These are phyloP conservation scores for Sogatella furcifera DNA, from an alignment of 1,140 invertebrate species.

Conservation along the genomic window DNA sequence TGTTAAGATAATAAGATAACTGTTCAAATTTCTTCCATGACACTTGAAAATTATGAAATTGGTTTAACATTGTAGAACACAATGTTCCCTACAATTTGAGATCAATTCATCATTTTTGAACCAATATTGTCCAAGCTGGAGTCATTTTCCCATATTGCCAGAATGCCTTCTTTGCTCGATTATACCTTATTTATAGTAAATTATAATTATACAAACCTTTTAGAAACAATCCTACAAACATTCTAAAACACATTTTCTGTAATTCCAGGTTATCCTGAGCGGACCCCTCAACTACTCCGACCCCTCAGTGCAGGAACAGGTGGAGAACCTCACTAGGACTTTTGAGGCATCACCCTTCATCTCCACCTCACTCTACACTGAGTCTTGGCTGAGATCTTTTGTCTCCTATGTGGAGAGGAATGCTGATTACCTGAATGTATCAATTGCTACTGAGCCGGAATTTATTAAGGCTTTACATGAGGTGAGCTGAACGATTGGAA, in stretches of 20 bases:
- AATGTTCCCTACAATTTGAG: too few species aligned
- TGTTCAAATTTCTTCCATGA: too few species aligned
- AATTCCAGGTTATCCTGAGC: conserved; percentile 66
- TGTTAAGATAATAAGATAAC: too few species aligned
- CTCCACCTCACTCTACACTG: conserved; percentile 65
- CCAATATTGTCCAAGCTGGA: too few species aligned
- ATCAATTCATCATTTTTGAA: too few species aligned
- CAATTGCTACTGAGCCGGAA: conserved; percentile 54
- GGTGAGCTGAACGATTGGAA: conserved; percentile 34
- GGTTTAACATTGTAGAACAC: too few species aligned
- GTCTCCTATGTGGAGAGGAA: conserved; percentile 64
- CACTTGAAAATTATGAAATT: too few species aligned
- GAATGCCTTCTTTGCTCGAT: too few species aligned
- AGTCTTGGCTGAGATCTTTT: conserved; percentile 85
- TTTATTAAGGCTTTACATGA: conserved; percentile 69
- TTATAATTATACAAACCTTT: too few species aligned
- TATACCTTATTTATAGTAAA: too few species aligned
- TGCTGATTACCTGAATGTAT: conserved; percentile 59
- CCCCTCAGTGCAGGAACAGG: conserved; percentile 57
- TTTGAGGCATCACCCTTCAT: conserved; percentile 77
- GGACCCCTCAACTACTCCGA: conserved; percentile 81
- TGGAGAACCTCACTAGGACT: conserved; percentile 65
- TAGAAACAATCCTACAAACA: too few species aligned
- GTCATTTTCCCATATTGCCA: too few species aligned
- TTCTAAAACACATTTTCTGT: not conserved